Percentiles rank a stretch among this genome's conserved stretches.
phyloP scores from a whole-genome alignment of 30 jellyfish, hydroid and myxozoan species.

The Hydractinia echinata region DNA sequence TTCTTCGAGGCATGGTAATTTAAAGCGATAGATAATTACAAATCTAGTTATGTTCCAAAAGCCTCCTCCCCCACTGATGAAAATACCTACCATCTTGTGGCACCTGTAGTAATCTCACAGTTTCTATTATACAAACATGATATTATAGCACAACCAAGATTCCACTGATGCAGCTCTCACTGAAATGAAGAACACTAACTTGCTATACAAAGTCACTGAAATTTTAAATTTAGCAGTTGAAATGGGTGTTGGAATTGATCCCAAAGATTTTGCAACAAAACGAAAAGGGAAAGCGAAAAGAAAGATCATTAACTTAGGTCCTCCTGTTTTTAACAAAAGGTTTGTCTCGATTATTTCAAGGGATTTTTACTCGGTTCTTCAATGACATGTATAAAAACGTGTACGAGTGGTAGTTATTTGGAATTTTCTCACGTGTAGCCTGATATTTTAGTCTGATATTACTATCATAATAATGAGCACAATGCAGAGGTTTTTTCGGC shows the following conservation, averaged over 20 bases:
- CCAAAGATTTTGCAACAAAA: constrained; percentile 5
- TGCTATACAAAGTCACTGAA: constrained; percentile 21
- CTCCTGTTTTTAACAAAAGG: not conserved
- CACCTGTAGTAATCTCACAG: too few species aligned
- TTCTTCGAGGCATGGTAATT: too few species aligned
- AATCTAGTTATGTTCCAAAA: too few species aligned
- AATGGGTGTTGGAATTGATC: constrained; percentile 26
- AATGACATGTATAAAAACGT: not conserved
- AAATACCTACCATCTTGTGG: too few species aligned
- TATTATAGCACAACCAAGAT: constrained; percentile 4
- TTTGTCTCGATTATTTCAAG: not conserved
- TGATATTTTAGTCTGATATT: too few species aligned
- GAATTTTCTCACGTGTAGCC: not conserved
- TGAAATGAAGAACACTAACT: constrained; percentile 20
- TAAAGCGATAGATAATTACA: too few species aligned
- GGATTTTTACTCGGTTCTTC: not conserved
- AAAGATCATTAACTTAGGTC: not conserved
- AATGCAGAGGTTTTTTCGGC: too few species aligned
- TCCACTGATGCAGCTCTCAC: not conserved
- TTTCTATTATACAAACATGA: too few species aligned
- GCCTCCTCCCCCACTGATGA: too few species aligned
- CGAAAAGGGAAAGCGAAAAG: not conserved
- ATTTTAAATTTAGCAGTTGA: constrained; percentile 27
- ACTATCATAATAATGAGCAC: too few species aligned
- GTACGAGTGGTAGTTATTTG: not conserved